Evolutionary conservation across 2,113 vertebrate species (phyloP).

Genomic region (Sigmodon hispidus): DNA sequence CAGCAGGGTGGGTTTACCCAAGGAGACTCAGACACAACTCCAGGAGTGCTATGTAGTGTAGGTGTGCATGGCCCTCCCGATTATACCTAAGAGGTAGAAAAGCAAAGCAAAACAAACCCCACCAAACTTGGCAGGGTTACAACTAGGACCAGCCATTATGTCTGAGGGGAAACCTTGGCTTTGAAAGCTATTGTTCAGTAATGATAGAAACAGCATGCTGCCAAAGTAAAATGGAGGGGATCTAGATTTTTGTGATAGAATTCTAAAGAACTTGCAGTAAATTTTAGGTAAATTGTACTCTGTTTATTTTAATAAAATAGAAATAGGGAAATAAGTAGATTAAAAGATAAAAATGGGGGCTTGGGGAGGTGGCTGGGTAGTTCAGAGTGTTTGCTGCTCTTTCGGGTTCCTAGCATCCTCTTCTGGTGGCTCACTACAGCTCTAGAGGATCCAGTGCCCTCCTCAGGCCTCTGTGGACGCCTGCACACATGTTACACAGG

Average conservation of each 20-base stretch:
- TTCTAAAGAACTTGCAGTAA: slow-evolving; percentile 27
- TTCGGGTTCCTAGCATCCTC: neutral
- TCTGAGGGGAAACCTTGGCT: neutral
- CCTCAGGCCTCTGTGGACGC: neutral
- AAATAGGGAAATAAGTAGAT: neutral
- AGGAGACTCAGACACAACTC: neutral
- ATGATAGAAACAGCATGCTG: neutral
- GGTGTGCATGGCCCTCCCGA: neutral
- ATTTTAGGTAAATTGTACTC: slow-evolving; percentile 19
- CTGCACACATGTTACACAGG: neutral
- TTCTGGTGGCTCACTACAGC: neutral
- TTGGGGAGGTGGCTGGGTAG: no score
- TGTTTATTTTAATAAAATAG: slow-evolving; percentile 8
- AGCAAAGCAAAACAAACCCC: neutral
- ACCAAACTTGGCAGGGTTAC: neutral
- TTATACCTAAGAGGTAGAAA: neutral
- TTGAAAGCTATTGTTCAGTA: neutral
- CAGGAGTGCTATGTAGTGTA: no score
- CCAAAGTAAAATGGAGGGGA: neutral
- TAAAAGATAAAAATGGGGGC: neutral
- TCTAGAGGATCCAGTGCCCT: neutral
- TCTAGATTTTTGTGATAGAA: neutral
- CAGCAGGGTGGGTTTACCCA: neutral
- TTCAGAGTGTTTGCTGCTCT: neutral
- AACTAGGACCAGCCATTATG: neutral